Evolutionary conservation across 2,888 invertebrate genomes (phyloP).

Genomic region (Halictus ligatus): DNA sequence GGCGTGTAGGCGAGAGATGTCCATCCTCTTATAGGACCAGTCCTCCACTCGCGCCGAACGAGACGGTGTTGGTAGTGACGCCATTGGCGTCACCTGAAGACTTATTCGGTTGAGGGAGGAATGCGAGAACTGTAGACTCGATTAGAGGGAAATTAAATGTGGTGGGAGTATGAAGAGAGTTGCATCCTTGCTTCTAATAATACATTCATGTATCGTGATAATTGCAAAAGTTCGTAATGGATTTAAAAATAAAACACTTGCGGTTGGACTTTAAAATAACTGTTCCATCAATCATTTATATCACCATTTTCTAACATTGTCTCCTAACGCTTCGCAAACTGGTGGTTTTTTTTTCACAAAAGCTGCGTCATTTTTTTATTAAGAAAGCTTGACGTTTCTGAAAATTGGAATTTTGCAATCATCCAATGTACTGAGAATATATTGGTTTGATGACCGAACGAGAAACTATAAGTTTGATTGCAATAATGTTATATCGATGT

Average conservation of each 20-base stretch:
- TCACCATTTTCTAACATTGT: neutral
- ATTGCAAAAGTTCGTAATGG: neutral
- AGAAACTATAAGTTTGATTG: too few relatives aligned
- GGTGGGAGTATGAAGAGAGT: neutral
- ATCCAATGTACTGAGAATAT: too few relatives aligned
- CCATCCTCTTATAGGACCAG: constrained; percentile 76
- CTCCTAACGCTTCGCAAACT: neutral
- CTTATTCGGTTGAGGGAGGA: constrained; percentile 20
- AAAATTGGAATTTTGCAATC: too few relatives aligned
- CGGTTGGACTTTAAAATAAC: neutral
- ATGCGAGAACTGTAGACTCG: constrained; percentile 6
- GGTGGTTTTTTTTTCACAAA: neutral
- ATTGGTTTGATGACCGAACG: too few relatives aligned
- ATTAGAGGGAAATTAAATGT: neutral
- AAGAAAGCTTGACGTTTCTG: too few relatives aligned
- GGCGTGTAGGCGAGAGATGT: constrained; percentile 77
- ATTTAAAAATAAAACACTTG: neutral
- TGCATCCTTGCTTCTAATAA: neutral
- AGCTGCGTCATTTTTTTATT: neutral
- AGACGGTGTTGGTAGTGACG: constrained; percentile 39
- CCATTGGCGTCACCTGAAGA: constrained; percentile 58
- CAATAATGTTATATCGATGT: too few relatives aligned
- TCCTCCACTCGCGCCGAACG: constrained; percentile 57
- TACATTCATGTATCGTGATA: neutral
- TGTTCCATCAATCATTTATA: neutral